These are phyloP conservation scores for Entomyzon cyanotis DNA, from an alignment of 2,113 vertebrate species.

Conservation along the genomic window DNA sequence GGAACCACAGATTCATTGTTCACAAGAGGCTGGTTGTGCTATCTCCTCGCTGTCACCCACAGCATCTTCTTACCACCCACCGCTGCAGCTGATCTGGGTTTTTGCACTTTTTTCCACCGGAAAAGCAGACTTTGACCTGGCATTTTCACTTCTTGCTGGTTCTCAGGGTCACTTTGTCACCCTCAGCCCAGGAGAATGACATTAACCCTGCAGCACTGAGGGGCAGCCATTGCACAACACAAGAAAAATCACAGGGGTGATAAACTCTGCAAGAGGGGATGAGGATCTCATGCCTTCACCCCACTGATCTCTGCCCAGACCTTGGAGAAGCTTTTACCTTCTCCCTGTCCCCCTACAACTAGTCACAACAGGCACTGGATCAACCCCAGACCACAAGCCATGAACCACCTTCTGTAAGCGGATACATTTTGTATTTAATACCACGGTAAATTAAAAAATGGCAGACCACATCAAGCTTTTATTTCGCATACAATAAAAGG, in stretches of 20 bases:
- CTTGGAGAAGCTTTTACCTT: neutral
- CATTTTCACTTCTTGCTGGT: neutral
- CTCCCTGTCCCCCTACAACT: neutral
- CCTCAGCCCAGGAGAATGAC: neutral
- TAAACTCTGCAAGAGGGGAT: neutral
- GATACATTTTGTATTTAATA: slow-evolving; percentile 55
- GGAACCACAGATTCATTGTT: neutral
- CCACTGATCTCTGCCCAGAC: neutral
- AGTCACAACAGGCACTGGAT: neutral
- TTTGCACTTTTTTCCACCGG: neutral
- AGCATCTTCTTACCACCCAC: neutral
- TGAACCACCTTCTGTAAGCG: slow-evolving; percentile 18
- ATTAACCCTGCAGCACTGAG: rapidly evolving
- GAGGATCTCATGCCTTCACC: neutral
- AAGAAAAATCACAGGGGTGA: neutral
- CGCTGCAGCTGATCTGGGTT: rapidly evolving
- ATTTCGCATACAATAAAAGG: slow-evolving; percentile 54
- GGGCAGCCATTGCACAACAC: neutral
- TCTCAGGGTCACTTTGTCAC: neutral
- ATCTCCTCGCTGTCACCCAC: neutral
- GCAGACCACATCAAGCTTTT: slow-evolving; percentile 61
- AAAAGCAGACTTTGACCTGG: neutral
- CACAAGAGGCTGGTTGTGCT: neutral
- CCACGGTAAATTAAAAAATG: slow-evolving; percentile 54
- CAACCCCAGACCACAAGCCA: slow-evolving; percentile 36